Percentiles rank a stretch among this genome's conserved stretches.
These are phyloP conservation scores for Pelochelys cantorii DNA, from an alignment of 2,797 vertebrate species.

Conservation along the genomic window DNA sequence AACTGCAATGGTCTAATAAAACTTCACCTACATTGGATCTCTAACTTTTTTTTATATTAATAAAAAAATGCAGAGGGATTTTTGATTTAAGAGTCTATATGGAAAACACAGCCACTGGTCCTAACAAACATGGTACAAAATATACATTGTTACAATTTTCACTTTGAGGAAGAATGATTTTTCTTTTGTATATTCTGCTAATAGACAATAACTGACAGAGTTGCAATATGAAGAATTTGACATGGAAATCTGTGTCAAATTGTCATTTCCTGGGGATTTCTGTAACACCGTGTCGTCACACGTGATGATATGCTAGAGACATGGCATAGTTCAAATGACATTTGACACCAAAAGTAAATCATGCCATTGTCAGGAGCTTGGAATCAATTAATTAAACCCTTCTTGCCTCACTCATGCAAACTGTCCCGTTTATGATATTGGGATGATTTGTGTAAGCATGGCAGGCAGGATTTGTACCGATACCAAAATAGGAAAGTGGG, in stretches of 20 bases:
- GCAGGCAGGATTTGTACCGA: neutral
- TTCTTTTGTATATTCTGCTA: accelerated
- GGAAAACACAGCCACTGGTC: neutral
- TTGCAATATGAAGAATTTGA: neutral
- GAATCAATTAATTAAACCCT: neutral
- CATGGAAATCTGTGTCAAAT: neutral
- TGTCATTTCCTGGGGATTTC: neutral
- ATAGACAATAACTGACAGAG: neutral
- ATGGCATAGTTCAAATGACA: neutral
- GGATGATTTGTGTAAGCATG: neutral
- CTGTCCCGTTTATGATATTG: neutral
- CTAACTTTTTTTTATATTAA: neutral
- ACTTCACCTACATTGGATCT: neutral
- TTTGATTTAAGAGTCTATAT: conserved; percentile 16
- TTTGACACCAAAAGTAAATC: neutral
- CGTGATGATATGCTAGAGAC: neutral
- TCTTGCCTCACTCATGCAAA: neutral
- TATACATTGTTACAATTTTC: neutral
- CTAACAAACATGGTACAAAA: neutral
- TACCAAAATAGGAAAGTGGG: neutral
- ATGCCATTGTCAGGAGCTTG: neutral
- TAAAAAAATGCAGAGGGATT: conserved; percentile 11
- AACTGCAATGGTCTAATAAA: neutral
- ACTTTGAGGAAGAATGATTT: neutral
- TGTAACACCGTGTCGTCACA: accelerated